Percentiles rank a stretch among this genome's conserved stretches.
These are phyloP conservation scores for Cottus gobio DNA, from an alignment of 2,113 vertebrate genomes.

Conservation along the genomic window DNA sequence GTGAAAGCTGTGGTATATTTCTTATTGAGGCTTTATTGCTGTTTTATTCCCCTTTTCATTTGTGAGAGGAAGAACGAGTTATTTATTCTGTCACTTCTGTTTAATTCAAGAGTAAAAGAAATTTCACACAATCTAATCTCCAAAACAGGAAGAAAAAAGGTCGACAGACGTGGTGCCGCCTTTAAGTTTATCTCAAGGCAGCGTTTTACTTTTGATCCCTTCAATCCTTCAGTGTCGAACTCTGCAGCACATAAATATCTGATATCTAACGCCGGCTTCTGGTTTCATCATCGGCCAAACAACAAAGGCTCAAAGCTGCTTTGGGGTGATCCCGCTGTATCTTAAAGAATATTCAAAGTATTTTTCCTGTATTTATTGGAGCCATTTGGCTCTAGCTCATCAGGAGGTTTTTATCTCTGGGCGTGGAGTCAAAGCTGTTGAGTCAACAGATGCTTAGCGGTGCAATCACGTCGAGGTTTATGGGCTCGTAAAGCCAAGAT, in stretches of 20 bases:
- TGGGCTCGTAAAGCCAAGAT: slow-evolving; percentile 28
- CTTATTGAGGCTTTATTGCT: not conserved
- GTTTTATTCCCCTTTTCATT: not conserved
- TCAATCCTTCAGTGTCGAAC: not conserved
- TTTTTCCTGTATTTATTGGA: not conserved
- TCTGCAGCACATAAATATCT: not conserved
- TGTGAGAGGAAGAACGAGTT: not conserved
- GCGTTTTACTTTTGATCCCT: not conserved
- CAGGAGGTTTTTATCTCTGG: not conserved
- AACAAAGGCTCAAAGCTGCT: not conserved
- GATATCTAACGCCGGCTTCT: not conserved
- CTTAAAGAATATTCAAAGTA: not conserved
- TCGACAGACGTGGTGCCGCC: no score
- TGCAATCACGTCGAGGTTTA: slow-evolving; percentile 2
- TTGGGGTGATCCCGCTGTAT: not conserved
- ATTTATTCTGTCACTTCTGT: not conserved
- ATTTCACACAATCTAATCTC: not conserved
- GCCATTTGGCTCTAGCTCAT: not conserved
- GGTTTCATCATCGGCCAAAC: not conserved
- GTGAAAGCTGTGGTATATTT: no score
- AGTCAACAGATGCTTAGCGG: slow-evolving; percentile 8
- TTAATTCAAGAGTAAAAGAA: not conserved
- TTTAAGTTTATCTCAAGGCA: not conserved
- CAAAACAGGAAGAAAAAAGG: no score
- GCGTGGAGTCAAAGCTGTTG: not conserved